A percentile compares a stretch with the other conserved stretches of the same genome.
Evolutionary conservation across 2,888 invertebrate species (phyloP).

Genomic region (Panopea generosa): DNA sequence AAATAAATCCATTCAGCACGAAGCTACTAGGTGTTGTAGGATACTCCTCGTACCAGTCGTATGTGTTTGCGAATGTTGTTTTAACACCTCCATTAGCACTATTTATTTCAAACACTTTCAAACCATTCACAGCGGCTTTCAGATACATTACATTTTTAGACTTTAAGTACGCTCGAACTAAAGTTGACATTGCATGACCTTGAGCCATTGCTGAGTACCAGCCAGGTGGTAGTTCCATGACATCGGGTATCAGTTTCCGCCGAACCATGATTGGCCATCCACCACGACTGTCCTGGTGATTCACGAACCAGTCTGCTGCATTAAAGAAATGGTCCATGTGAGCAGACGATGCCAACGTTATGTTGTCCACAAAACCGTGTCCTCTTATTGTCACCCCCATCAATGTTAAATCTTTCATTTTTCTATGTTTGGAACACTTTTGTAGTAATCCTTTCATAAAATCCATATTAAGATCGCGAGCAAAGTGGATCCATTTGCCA

Average conservation of each 20-base stretch:
- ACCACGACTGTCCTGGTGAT: conserved; percentile 93
- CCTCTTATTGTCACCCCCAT: conserved; percentile 79
- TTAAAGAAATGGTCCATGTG: conserved; percentile 96
- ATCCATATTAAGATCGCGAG: conserved; percentile 95
- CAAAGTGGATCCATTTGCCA: conserved; percentile 90
- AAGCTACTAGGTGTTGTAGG: conserved; percentile 96
- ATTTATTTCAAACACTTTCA: conserved; percentile 89
- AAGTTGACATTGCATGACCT: conserved; percentile 96
- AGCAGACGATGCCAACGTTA: conserved; percentile 88
- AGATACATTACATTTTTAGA: conserved; percentile 91
- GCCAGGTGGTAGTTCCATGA: conserved; percentile 89
- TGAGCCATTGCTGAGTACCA: conserved; percentile 99
- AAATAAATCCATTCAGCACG: conserved; percentile 99
- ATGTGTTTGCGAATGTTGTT: conserved; percentile 91
- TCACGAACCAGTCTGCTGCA: conserved; percentile 96
- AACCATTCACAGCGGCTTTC: conserved; percentile 92
- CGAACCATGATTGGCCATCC: conserved; percentile 97
- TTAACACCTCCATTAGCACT: conserved; percentile 79
- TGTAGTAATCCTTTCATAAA: conserved; percentile 93
- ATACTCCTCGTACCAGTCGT: conserved; percentile 99
- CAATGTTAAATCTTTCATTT: conserved; percentile 70
- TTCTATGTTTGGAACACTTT: conserved; percentile 73
- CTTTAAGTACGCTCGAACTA: conserved; percentile 93
- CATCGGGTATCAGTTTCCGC: conserved; percentile 75
- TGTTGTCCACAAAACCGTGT: conserved; percentile 82